phyloP scores from a whole-genome alignment of 2,113 vertebrate species.

The Dipodomys ordii region DNA sequence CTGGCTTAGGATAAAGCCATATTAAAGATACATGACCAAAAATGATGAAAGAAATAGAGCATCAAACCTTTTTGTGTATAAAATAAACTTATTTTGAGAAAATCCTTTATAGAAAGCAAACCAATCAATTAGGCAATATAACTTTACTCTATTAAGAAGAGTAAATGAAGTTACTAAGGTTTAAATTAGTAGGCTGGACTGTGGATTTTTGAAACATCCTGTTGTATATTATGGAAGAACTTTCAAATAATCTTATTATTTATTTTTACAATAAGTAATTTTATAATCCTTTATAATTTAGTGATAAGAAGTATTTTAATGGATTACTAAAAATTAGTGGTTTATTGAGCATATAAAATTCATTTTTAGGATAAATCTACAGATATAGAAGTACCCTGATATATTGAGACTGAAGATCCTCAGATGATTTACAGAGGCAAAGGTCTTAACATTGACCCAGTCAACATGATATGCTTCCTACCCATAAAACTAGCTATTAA shows the following conservation, averaged over 20 bases:
- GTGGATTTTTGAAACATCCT: neutral
- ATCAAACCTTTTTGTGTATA: neutral
- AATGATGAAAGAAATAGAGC: no score
- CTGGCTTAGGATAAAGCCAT: neutral
- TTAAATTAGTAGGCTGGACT: neutral
- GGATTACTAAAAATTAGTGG: neutral
- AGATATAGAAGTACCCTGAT: neutral
- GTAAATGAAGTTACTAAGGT: neutral
- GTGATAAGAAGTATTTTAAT: neutral
- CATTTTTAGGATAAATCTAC: neutral
- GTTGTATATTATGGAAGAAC: neutral
- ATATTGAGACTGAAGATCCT: neutral
- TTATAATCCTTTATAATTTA: neutral
- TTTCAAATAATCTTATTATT: neutral
- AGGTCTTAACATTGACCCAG: neutral
- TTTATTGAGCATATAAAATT: neutral
- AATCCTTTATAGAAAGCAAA: neutral
- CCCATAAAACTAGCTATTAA: neutral
- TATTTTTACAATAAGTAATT: neutral
- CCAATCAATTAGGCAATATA: neutral
- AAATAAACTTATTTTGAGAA: neutral
- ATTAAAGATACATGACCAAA: no score
- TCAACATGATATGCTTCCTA: neutral
- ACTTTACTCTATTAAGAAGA: slow-evolving; percentile 14
- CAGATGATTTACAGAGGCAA: neutral